phyloP scores from a whole-genome alignment of 2,888 invertebrate species.

The Metacarcinus magister region DNA sequence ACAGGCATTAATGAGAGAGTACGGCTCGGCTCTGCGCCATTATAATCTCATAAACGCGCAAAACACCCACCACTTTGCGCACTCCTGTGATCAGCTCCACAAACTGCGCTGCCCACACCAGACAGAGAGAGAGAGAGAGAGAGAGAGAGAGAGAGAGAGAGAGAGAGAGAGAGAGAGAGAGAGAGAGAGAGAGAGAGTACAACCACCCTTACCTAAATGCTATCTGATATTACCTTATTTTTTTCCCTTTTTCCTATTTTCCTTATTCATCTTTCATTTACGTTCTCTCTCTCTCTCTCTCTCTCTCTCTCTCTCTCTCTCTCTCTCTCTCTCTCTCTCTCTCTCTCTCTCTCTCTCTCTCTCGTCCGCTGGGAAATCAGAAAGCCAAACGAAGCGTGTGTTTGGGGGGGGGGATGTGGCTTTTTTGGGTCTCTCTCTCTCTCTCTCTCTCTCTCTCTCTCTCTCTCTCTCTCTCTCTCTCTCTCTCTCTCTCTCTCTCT shows the following conservation, averaged over 20 bases:
- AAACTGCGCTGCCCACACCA: background rate
- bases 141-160: conserved; percentile 26
- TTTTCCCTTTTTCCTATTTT: background rate
- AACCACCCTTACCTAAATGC: background rate
- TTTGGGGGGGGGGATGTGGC: no score
- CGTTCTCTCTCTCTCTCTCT: background rate
- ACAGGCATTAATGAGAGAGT: background rate
- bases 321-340: background rate
- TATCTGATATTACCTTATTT: background rate
- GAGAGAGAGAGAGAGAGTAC: no score
- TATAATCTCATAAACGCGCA: background rate
- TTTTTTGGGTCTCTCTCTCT: background rate
- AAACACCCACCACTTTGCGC: conserved; percentile 26
- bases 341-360: no score
- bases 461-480: conserved; percentile 26
- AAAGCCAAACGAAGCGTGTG: background rate
- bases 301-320: background rate
- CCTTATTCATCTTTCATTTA: background rate
- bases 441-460: conserved; percentile 26
- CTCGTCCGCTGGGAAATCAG: conserved; percentile 19
- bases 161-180: conserved; percentile 10
- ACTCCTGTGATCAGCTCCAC: background rate
- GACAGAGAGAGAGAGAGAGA: background rate
- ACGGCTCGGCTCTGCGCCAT: background rate
- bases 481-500: background rate